Conservation (phyloP, 2,888 invertebrate genomes). For the Uloborus plumipes region DNA sequence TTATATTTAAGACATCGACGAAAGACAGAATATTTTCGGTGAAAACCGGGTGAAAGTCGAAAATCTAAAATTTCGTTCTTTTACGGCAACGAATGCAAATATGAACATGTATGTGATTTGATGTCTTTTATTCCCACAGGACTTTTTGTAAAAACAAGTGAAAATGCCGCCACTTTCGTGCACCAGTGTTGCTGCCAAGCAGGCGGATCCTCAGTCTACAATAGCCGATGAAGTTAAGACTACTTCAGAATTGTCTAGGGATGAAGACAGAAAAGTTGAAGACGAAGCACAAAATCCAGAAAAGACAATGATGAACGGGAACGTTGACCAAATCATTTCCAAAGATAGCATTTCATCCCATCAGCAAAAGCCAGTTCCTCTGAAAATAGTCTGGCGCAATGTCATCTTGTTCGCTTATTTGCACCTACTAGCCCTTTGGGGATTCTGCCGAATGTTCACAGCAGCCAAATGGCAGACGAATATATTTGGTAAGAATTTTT, state of each 20-base stretch:
- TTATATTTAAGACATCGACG: too few species aligned
- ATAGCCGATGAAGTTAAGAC: neutral
- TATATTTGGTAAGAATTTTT: conserved; percentile 58
- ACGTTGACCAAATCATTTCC: too few species aligned
- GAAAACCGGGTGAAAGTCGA: too few species aligned
- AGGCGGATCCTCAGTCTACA: conserved; percentile 5
- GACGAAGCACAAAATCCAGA: neutral
- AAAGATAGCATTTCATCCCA: neutral
- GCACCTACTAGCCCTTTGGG: conserved; percentile 66
- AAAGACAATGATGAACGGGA: neutral
- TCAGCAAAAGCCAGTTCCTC: neutral
- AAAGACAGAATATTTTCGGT: too few species aligned
- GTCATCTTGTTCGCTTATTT: conserved; percentile 65
- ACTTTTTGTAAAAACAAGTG: neutral
- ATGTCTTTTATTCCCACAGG: neutral
- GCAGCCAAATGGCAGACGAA: conserved; percentile 66
- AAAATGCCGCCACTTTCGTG: conserved; percentile 42
- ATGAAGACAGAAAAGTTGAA: conserved; percentile 36
- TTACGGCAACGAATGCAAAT: neutral
- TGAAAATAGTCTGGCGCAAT: conserved; percentile 67
- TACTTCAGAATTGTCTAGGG: neutral
- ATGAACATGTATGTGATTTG: neutral
- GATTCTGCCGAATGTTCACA: conserved; percentile 64
- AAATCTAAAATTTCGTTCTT: too few species aligned
- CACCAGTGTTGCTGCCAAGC: conserved; percentile 17